Evolutionary conservation across 2,888 invertebrate species (phyloP).

Genomic region (Enchytraeus crypticus): DNA sequence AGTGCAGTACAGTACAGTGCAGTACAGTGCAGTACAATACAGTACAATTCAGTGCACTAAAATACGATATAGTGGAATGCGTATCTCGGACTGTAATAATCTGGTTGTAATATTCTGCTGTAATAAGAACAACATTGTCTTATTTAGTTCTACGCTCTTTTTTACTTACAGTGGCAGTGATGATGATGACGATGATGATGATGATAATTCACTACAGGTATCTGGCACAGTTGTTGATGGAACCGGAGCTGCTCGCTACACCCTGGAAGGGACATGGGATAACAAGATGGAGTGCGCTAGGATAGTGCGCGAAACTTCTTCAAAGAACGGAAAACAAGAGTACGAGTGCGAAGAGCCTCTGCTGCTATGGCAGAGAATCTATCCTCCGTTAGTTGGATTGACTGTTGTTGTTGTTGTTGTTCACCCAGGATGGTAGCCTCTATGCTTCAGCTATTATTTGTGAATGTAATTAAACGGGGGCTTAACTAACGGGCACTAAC

Average conservation of each 20-base stretch:
- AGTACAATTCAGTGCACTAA: too few relatives aligned
- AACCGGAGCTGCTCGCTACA: slow-evolving; percentile 56
- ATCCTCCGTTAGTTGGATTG: slow-evolving; percentile 53
- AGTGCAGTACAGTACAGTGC: neutral
- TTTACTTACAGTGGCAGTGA: neutral
- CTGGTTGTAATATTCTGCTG: too few relatives aligned
- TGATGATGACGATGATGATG: neutral
- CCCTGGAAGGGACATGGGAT: slow-evolving; percentile 85
- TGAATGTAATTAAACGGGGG: too few relatives aligned
- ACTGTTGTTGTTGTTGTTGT: too few relatives aligned
- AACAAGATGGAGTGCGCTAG: slow-evolving; percentile 84
- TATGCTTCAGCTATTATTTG: too few relatives aligned
- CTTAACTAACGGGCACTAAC: too few relatives aligned
- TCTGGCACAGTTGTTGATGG: slow-evolving; percentile 57
- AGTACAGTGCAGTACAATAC: neutral
- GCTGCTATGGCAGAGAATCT: slow-evolving; percentile 74
- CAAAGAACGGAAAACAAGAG: slow-evolving; percentile 65
- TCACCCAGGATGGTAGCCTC: too few relatives aligned
- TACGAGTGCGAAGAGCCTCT: slow-evolving; percentile 83
- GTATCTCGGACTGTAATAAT: too few relatives aligned
- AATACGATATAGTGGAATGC: too few relatives aligned
- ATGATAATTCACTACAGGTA: neutral
- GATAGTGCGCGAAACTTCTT: slow-evolving; percentile 59
- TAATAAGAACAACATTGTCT: too few relatives aligned
- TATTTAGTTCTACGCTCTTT: neutral